phyloP scores from a whole-genome alignment of 2,797 vertebrate genomes.

The Odontamblyopus rebecca region DNA sequence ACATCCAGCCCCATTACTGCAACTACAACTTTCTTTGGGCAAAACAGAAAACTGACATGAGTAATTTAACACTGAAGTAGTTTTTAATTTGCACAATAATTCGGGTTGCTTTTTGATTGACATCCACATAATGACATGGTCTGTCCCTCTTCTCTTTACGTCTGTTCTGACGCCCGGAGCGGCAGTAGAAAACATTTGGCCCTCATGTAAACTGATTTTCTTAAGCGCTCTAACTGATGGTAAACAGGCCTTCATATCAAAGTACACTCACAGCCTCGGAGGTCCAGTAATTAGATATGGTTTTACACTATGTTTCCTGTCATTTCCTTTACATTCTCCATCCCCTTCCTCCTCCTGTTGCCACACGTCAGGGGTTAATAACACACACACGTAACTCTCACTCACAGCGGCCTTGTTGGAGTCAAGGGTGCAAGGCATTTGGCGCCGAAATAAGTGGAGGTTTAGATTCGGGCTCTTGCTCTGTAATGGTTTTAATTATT shows the following conservation, averaged over 20 bases:
- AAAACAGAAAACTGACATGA: neutral
- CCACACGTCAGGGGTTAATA: constrained; percentile 18
- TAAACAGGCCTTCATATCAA: constrained; percentile 14
- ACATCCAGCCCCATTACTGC: neutral
- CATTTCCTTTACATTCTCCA: constrained; percentile 14
- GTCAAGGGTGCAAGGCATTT: constrained; percentile 5
- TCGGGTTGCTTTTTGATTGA: neutral
- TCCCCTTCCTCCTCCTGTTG: constrained; percentile 6
- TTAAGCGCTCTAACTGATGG: neutral
- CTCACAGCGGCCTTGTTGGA: neutral
- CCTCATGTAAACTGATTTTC: neutral
- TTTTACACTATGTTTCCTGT: constrained; percentile 16
- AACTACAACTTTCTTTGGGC: too few relatives aligned
- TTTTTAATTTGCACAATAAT: neutral
- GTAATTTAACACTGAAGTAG: neutral
- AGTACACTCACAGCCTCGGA: constrained; percentile 5
- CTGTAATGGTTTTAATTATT: constrained; percentile 8
- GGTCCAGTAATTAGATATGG: constrained; percentile 14
- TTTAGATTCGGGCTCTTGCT: neutral
- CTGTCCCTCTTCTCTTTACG: neutral
- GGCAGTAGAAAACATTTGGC: neutral
- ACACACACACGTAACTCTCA: neutral
- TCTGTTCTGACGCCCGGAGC: neutral
- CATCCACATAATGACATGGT: neutral
- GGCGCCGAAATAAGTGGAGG: neutral